phyloP scores from a whole-genome alignment of 2,888 invertebrate species.

The Iselma pallidipennis region DNA sequence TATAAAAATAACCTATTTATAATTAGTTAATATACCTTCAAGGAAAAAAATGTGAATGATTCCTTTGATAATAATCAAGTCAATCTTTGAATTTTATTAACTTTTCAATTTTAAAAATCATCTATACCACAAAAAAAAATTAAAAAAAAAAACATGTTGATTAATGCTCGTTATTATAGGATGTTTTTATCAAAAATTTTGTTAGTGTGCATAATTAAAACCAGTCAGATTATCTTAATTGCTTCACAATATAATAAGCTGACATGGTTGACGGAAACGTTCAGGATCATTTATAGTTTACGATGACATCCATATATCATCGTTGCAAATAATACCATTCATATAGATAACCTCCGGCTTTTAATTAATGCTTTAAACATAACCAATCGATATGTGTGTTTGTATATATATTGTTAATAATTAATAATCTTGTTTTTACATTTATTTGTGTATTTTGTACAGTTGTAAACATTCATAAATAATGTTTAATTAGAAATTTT shows the following conservation, averaged over 20 bases:
- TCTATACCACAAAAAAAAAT: not conserved
- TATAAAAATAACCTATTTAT: not conserved
- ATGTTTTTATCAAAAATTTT: conserved; percentile 6
- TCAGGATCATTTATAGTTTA: conserved; percentile 22
- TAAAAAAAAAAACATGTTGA: not conserved
- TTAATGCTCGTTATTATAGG: not conserved
- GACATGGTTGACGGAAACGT: conserved; percentile 12
- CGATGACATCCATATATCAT: conserved; percentile 21
- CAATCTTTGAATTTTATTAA: not conserved
- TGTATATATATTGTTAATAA: conserved; percentile 19
- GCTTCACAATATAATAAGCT: conserved; percentile 10
- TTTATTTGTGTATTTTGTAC: conserved; percentile 21
- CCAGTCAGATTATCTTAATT: conserved; percentile 17
- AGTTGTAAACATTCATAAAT: conserved; percentile 29
- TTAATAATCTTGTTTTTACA: conserved; percentile 25
- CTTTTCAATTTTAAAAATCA: not conserved
- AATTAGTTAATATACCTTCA: not conserved
- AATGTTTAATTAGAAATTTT: conserved; percentile 29
- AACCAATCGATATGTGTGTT: conserved; percentile 22
- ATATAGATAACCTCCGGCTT: conserved; percentile 25
- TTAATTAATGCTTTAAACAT: conserved; percentile 21
- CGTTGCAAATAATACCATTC: conserved; percentile 17
- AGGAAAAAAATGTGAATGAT: not conserved
- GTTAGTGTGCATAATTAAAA: conserved; percentile 5
- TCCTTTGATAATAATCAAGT: not conserved